A percentile compares a stretch with the other conserved stretches of the same genome.
phyloP scores from a whole-genome alignment of 1,140 invertebrate species.

The Schlechtendalia chinensis region DNA sequence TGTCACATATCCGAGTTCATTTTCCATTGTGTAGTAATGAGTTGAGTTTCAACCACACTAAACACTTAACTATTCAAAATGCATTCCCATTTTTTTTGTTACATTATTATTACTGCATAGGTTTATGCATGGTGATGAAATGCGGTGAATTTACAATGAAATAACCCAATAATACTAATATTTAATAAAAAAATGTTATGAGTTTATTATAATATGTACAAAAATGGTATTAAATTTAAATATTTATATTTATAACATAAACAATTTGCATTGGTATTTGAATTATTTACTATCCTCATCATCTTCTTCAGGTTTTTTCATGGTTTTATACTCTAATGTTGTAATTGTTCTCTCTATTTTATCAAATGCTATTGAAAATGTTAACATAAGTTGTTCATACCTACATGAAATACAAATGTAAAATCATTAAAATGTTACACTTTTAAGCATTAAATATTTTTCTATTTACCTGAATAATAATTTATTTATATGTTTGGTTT shows the following conservation, averaged over 20 bases:
- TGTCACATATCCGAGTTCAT: too few relatives aligned
- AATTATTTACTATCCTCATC: conserved; percentile 11
- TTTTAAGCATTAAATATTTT: background rate
- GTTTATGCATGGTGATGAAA: too few relatives aligned
- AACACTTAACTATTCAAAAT: too few relatives aligned
- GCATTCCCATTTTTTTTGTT: too few relatives aligned
- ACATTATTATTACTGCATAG: too few relatives aligned
- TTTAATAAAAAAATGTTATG: background rate
- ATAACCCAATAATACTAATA: too few relatives aligned
- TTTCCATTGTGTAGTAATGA: too few relatives aligned
- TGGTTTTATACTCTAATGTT: conserved; percentile 15
- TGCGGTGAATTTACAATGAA: too few relatives aligned
- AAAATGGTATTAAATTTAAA: background rate
- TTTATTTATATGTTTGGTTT: conserved; percentile 26
- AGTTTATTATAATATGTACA: background rate
- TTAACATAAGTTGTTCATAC: conserved; percentile 39
- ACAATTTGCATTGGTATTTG: background rate
- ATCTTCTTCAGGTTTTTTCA: conserved; percentile 25
- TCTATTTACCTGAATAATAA: conserved; percentile 34
- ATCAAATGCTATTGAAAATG: conserved; percentile 38
- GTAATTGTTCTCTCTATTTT: conserved; percentile 23
- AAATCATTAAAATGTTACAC: background rate
- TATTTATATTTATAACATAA: background rate
- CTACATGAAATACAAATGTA: background rate
- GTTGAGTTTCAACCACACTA: too few relatives aligned